Evolutionary conservation across 2,888 invertebrate species (phyloP).

Genomic region (Scrobipalpa costella): DNA sequence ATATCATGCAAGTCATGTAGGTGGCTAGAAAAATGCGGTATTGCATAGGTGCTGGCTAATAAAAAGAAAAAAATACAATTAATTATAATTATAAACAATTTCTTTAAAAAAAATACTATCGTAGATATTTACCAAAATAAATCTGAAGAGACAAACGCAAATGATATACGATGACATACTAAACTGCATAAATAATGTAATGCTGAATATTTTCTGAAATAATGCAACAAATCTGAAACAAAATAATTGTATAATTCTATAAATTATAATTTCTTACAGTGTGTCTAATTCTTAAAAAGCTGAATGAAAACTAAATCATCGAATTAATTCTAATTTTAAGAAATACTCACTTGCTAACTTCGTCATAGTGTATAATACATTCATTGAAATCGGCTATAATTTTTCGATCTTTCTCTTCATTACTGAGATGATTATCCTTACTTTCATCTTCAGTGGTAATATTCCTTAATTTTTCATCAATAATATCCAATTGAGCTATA

Average conservation of each 20-base stretch:
- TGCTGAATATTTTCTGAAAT: slow-evolving; percentile 53
- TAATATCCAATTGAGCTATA: slow-evolving; percentile 59
- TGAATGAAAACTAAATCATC: too few relatives aligned
- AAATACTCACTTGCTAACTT: slow-evolving; percentile 51
- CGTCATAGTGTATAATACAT: slow-evolving; percentile 50
- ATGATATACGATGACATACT: slow-evolving; percentile 58
- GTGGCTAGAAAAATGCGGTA: slow-evolving; percentile 58
- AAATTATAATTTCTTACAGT: too few relatives aligned
- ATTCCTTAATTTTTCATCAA: slow-evolving; percentile 50
- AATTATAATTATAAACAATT: background rate
- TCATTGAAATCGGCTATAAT: slow-evolving; percentile 44
- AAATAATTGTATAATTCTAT: background rate
- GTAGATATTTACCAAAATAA: slow-evolving; percentile 56
- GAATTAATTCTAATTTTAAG: background rate
- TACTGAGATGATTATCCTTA: slow-evolving; percentile 12
- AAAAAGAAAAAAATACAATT: slow-evolving; percentile 26
- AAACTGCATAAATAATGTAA: slow-evolving; percentile 57
- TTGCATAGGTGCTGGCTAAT: slow-evolving; percentile 52
- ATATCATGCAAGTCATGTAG: slow-evolving; percentile 54
- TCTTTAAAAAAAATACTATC: too few relatives aligned
- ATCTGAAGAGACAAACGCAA: slow-evolving; percentile 61
- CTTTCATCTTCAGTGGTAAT: slow-evolving; percentile 38
- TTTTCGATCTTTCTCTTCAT: background rate
- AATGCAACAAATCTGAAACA: slow-evolving; percentile 57
- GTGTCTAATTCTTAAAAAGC: too few relatives aligned